phyloP scores from a whole-genome alignment of 2,888 invertebrate species.

The Eristalis arbustorum region DNA sequence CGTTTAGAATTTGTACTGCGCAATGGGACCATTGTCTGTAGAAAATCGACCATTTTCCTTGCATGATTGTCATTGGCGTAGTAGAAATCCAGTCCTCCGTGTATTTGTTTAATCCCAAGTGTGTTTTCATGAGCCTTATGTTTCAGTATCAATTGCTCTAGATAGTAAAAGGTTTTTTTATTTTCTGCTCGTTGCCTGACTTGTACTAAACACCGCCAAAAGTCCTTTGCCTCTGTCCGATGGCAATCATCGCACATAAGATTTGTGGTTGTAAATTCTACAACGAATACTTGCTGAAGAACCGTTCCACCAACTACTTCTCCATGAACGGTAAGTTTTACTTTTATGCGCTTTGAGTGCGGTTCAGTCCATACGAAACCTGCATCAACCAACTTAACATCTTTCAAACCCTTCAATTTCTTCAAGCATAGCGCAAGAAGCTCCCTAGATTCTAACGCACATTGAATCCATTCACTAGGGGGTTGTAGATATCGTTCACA shows the following conservation, averaged over 20 bases:
- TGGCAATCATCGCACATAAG: slow-evolving; percentile 99
- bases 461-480: slow-evolving; percentile 92
- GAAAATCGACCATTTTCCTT: slow-evolving; percentile 96
- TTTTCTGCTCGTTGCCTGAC: slow-evolving; percentile 93
- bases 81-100: slow-evolving; percentile 97
- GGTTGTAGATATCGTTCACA: slow-evolving; percentile 98
- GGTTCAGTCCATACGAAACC: slow-evolving; percentile 99
- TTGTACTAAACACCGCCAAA: slow-evolving; percentile 96
- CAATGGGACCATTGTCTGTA: slow-evolving; percentile 92
- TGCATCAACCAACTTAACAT: slow-evolving; percentile 96
- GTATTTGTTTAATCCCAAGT: slow-evolving; percentile 91
- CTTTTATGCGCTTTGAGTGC: slow-evolving; percentile 98
- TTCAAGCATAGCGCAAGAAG: slow-evolving; percentile 94
- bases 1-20: slow-evolving; percentile 95
- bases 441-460: slow-evolving; percentile 94
- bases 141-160: slow-evolving; percentile 98
- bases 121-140: slow-evolving; percentile 95
- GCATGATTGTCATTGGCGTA: slow-evolving; percentile 94
- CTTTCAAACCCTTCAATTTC: slow-evolving; percentile 92
- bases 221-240: slow-evolving; percentile 97
- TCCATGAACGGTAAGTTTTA: slow-evolving; percentile 96
- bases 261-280: slow-evolving; percentile 94
- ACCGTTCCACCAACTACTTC: slow-evolving; percentile 95
- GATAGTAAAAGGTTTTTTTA: slow-evolving; percentile 97
- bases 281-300: slow-evolving; percentile 96